A percentile compares a stretch with the other conserved stretches of the same genome.
Conservation (phyloP, 1,140 invertebrate genomes). For the Amyelois transitella region DNA sequence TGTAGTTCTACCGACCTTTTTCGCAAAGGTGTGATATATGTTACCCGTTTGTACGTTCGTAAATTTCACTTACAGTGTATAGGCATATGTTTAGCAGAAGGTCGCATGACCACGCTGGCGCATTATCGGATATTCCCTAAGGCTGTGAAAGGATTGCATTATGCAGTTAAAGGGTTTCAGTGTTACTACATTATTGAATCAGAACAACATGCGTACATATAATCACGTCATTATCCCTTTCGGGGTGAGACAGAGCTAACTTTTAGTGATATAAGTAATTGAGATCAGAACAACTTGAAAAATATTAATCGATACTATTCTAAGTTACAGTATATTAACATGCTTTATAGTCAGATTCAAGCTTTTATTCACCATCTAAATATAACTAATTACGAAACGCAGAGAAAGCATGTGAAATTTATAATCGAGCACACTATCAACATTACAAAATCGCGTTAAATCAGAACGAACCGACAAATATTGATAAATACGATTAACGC, state of each 20-base stretch:
- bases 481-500: constrained; percentile 20
- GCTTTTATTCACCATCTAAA: not conserved
- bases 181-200: constrained; percentile 24
- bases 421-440: not conserved
- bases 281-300: no score
- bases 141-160: constrained; percentile 42
- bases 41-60: not conserved
- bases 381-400: not conserved
- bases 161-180: constrained; percentile 32
- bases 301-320: no score
- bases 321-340: no score
- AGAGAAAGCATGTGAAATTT: not conserved
- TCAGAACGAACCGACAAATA: constrained; percentile 13
- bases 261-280: no score
- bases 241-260: no score
- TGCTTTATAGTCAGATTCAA: no score
- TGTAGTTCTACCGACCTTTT: no score
- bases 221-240: no score
- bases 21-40: no score
- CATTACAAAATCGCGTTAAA: not conserved
- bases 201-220: no score
- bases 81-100: not conserved
- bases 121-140: constrained; percentile 32
- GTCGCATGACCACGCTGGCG: constrained; percentile 21
- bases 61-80: not conserved